Conservation (phyloP, 2,888 invertebrate genomes). For the Willowsia nigromaculata region DNA sequence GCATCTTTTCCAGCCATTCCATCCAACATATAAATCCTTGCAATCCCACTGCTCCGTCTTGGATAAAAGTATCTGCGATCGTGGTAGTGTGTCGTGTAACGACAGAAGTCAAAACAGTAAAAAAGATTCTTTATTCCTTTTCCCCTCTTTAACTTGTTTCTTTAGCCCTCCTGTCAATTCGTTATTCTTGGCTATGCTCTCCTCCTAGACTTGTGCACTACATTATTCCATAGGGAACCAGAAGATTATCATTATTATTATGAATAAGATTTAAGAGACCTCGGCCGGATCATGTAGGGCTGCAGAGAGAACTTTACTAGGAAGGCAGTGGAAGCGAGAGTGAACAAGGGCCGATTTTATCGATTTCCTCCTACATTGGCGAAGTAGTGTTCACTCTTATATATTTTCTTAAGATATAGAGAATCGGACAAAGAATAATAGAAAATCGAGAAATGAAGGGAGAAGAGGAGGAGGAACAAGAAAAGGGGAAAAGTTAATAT, state of each 20-base stretch:
- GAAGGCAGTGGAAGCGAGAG: neutral
- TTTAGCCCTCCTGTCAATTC: neutral
- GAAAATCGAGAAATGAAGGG: neutral
- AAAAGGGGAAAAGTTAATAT: slow-evolving; percentile 50
- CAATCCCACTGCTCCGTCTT: neutral
- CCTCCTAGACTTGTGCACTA: neutral
- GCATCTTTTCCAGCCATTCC: slow-evolving; percentile 27
- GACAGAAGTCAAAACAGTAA: slow-evolving; percentile 30
- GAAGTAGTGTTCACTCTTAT: neutral
- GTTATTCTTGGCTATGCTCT: neutral
- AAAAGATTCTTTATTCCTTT: neutral
- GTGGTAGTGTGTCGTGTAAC: neutral
- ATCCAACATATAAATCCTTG: slow-evolving; percentile 13
- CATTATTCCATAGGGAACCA: neutral
- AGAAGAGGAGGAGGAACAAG: neutral
- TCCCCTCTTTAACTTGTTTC: neutral
- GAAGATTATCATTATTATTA: neutral
- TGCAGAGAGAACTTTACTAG: neutral
- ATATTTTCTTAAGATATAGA: slow-evolving; percentile 9
- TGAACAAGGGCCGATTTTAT: slow-evolving; percentile 39
- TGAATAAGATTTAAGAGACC: slow-evolving; percentile 28
- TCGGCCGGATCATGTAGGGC: neutral
- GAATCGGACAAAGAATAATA: neutral
- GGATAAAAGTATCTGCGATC: neutral
- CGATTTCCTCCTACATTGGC: slow-evolving; percentile 13